These are phyloP conservation scores for Drosophila meridionalis DNA, from an alignment of 2,888 invertebrate genomes.

Conservation along the genomic window DNA sequence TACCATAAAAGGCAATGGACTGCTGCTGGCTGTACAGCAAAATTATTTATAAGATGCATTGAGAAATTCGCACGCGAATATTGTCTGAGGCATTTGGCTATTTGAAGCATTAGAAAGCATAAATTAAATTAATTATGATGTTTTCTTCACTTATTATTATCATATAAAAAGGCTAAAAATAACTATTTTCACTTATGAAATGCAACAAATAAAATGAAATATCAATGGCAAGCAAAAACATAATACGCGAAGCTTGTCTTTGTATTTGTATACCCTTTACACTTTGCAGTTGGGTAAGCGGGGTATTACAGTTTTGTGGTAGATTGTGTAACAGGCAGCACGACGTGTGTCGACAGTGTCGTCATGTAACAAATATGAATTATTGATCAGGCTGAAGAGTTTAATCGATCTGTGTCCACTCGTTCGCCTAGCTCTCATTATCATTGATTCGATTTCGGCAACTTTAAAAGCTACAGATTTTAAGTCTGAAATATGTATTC, in stretches of 20 bases:
- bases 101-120: conserved; percentile 13
- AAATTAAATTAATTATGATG: conserved; percentile 1
- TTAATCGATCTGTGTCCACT: no score
- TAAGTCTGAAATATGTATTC: no score
- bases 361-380: no score
- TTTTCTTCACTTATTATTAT: conserved; percentile 2
- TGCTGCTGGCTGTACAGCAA: conserved; percentile 13
- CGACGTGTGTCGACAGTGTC: neutral
- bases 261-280: neutral
- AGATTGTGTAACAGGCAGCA: neutral
- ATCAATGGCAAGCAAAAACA: conserved; percentile 23
- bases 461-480: neutral
- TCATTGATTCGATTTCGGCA: no score
- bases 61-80: conserved; percentile 47
- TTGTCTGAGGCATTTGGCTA: conserved; percentile 12
- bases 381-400: no score
- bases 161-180: neutral
- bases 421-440: no score
- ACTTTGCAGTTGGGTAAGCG: no score
- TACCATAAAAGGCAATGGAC: conserved; percentile 8
- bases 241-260: neutral
- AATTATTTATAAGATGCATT: conserved; percentile 21
- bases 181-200: conserved; percentile 7
- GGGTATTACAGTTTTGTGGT: neutral
- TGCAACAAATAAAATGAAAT: neutral